These are phyloP conservation scores for Drosophila birchii DNA, from an alignment of 2,888 invertebrate species.

Conservation along the genomic window DNA sequence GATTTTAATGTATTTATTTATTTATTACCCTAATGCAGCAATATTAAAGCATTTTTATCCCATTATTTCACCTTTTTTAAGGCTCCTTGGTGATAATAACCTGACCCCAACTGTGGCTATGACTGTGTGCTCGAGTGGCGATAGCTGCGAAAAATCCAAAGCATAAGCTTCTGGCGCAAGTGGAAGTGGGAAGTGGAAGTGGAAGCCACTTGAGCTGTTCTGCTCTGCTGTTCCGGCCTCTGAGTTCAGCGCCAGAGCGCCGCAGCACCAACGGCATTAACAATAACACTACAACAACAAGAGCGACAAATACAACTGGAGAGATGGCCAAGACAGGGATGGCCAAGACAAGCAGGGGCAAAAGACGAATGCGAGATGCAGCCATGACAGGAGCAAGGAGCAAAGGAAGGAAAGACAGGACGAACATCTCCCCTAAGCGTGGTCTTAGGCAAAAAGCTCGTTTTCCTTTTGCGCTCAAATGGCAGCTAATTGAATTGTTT, in stretches of 20 bases:
- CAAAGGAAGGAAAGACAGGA: slow-evolving; percentile 6
- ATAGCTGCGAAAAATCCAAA: slow-evolving; percentile 79
- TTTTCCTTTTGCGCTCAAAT: slow-evolving; percentile 22
- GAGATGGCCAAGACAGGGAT: slow-evolving; percentile 4
- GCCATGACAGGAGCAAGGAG: slow-evolving; percentile 6
- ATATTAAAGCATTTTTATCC: neutral
- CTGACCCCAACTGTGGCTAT: slow-evolving; percentile 21
- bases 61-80: neutral
- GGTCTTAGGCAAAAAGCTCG: slow-evolving; percentile 34
- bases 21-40: neutral
- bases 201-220: slow-evolving; percentile 52
- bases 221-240: slow-evolving; percentile 51
- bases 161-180: slow-evolving; percentile 73
- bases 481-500: slow-evolving; percentile 46
- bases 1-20: neutral
- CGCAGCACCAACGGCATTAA: slow-evolving; percentile 32
- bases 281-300: slow-evolving; percentile 38
- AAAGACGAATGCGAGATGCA: slow-evolving; percentile 7
- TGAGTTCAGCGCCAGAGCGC: slow-evolving; percentile 41
- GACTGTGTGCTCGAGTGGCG: slow-evolving; percentile 78
- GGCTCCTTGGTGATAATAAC: neutral
- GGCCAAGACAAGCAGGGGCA: slow-evolving; percentile 17
- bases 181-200: slow-evolving; percentile 42
- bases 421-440: slow-evolving; percentile 16
- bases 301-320: slow-evolving; percentile 4